Evolutionary conservation across 2,888 invertebrate genomes (phyloP).

Genomic region (Spodoptera littoralis): DNA sequence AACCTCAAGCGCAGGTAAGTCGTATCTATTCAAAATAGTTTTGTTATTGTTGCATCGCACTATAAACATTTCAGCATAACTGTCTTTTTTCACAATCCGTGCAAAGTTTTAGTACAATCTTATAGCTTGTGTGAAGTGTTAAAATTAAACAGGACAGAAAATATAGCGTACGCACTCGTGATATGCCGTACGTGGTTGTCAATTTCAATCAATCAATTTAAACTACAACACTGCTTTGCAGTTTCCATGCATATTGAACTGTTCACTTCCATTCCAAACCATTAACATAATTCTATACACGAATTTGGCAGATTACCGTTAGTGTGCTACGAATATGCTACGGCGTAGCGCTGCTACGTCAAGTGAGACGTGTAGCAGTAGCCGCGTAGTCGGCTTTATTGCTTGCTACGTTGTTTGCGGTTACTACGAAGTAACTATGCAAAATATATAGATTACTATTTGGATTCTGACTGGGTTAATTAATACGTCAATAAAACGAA

Average conservation of each 20-base stretch:
- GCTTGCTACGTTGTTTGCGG: conserved; percentile 35
- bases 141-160: no score
- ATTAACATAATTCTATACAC: conserved; percentile 30
- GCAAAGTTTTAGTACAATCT: no score
- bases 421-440: conserved; percentile 17
- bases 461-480: no score
- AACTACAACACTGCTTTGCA: conserved; percentile 1
- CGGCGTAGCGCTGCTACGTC: conserved; percentile 53
- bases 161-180: no score
- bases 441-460: conserved; percentile 7
- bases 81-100: not conserved
- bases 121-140: no score
- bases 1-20: conserved; percentile 12
- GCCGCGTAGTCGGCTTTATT: conserved; percentile 45
- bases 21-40: conserved; percentile 15
- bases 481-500: no score
- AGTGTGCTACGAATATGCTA: conserved; percentile 44
- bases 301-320: conserved; percentile 43
- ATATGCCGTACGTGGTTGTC: no score
- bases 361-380: conserved; percentile 34
- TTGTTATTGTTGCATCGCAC: conserved; percentile 7
- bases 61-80: not conserved
- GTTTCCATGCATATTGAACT: conserved; percentile 7
- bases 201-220: conserved; percentile 2
- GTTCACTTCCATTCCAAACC: conserved; percentile 9